Conservation (phyloP, 1,140 invertebrate species). For the Cydia amplana region DNA sequence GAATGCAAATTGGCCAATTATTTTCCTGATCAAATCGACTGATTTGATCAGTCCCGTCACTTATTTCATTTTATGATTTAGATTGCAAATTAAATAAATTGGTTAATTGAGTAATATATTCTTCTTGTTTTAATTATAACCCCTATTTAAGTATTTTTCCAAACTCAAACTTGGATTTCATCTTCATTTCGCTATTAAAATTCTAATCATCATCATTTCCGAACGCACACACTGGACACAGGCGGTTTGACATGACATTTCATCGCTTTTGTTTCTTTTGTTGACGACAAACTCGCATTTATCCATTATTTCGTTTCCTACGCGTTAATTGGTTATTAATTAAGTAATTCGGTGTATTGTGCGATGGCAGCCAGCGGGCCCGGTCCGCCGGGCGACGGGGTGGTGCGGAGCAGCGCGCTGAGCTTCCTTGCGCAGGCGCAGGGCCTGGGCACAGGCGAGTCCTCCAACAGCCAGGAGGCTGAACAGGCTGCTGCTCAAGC, state of each 20-base stretch:
- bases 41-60: too few relatives aligned
- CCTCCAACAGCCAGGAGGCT: constrained; percentile 33
- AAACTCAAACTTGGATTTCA: too few relatives aligned
- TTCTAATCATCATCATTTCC: neutral
- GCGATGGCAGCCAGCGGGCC: constrained; percentile 38
- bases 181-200: too few relatives aligned
- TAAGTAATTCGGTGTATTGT: neutral
- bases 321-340: neutral
- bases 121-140: neutral
- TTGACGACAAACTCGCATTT: constrained; percentile 16
- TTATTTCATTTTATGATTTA: neutral
- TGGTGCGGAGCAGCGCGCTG: constrained; percentile 62
- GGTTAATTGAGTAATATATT: neutral
- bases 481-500: constrained; percentile 44
- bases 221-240: neutral
- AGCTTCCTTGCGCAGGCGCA: constrained; percentile 67
- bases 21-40: too few relatives aligned
- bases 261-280: constrained; percentile 19
- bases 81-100: neutral
- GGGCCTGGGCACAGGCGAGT: constrained; percentile 34
- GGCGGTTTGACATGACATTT: constrained; percentile 8
- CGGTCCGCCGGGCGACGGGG: constrained; percentile 43
- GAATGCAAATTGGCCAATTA: too few relatives aligned
- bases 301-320: neutral
- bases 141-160: neutral